Conservation (phyloP, 1,140 invertebrate genomes). For the Gonioctena quinquepunctata region DNA sequence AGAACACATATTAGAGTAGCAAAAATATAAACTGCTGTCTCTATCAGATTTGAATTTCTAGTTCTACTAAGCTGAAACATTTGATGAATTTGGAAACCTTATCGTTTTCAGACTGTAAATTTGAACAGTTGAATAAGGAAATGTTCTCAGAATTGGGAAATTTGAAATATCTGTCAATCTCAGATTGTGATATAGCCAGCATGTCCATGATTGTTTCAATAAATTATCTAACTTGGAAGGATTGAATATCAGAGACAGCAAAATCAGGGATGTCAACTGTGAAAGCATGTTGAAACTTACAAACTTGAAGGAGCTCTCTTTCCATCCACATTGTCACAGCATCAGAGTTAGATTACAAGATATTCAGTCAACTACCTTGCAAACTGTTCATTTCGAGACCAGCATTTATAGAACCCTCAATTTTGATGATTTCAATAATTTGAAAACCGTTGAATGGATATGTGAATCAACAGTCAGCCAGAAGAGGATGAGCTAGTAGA, state of each 20-base stretch:
- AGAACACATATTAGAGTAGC: background rate
- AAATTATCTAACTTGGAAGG: background rate
- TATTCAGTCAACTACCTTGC: background rate
- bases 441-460: conserved; percentile 7
- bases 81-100: background rate
- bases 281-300: background rate
- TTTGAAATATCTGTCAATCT: background rate
- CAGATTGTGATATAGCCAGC: background rate
- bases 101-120: background rate
- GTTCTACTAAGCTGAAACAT: background rate
- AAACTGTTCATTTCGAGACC: conserved; percentile 2
- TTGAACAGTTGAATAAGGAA: background rate
- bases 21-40: background rate
- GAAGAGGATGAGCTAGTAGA: background rate
- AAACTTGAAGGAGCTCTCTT: background rate
- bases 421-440: background rate
- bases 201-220: background rate
- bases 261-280: background rate
- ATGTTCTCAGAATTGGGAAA: background rate
- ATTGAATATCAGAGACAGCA: conserved; percentile 1
- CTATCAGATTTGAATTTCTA: background rate
- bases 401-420: background rate
- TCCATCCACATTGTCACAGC: conserved; percentile 1
- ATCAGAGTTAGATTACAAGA: background rate
- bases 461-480: background rate